Evolutionary conservation across 2,113 vertebrate genomes (phyloP).

Genomic region (Sprattus sprattus): DNA sequence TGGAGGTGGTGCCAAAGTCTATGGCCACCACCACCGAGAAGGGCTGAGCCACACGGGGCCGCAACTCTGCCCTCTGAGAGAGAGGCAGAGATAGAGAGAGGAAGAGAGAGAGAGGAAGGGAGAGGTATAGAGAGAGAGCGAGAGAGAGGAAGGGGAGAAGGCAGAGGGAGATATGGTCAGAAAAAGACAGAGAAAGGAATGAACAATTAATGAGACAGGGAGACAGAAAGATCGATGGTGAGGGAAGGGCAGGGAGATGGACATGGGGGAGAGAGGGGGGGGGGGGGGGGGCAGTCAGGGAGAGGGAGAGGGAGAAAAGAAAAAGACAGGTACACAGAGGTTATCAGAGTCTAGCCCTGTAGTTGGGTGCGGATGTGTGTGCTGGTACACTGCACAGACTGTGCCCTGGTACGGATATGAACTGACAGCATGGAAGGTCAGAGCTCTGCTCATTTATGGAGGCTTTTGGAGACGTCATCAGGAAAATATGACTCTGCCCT

Average conservation of each 20-base stretch:
- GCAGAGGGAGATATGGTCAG: neutral
- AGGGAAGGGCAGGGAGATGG: neutral
- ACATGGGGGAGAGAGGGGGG: neutral
- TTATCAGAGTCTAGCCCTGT: neutral
- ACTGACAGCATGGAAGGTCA: neutral
- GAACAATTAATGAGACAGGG: neutral
- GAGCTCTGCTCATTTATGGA: neutral
- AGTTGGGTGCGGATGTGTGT: neutral
- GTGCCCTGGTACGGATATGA: neutral
- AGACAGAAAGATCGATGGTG: neutral
- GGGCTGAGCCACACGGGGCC: constrained; percentile 60
- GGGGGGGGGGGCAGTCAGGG: too few species aligned
- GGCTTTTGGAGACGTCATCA: neutral
- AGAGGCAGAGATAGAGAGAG: constrained; percentile 24
- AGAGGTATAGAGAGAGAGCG: neutral
- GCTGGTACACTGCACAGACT: neutral
- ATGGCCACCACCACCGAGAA: constrained; percentile 91
- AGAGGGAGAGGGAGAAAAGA: neutral
- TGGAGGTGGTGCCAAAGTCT: constrained; percentile 93
- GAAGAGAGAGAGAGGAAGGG: constrained; percentile 1
- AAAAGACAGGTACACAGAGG: neutral
- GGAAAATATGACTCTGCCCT: neutral
- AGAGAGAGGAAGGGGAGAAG: neutral
- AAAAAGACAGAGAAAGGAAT: neutral
- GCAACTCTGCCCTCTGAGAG: constrained; percentile 73